Base-by-base conservation (phyloP, 2,113 vertebrate genomes). In the Gobio gobio region DNA sequence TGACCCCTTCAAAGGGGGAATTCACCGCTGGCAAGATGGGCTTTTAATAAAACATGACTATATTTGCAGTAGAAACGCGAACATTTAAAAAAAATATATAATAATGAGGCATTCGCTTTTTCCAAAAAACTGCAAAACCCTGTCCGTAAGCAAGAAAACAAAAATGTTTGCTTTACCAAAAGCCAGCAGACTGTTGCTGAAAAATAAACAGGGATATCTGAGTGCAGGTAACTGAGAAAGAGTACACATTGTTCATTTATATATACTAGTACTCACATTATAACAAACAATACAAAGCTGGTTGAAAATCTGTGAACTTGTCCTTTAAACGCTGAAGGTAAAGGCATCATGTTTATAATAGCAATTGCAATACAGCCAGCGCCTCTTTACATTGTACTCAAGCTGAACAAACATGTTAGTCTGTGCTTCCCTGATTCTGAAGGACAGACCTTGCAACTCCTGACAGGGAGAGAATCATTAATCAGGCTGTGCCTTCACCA, bases 401-500 rank as follows among this genome's bases (percentile, higher is more conserved):
- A 77, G 63, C 80, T 14, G 63, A 72, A 47, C 43, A 81, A 81
- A 68, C 26, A 81, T 51, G 43, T 68, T 45, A 51, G 18, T 2
- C 5, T 80, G 40, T 29, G 58, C 43, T 80, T 66, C 16, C 20
- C 22, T 72, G 51, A 83, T 54, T 91, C 79, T 85, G 85, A 88
- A 83, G 81, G 87, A 79, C 86, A 66, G 77, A 84, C 78, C 75
- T 85, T 61, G 49, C 24, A 51, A 75, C 84, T 85, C 77, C 63
- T 73, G 22, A 87, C 61, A 77, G 43, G 74, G 59, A 77, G 54
- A 85, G 83, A 73, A 61, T 66, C 74, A 84, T 86, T 85, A 88
- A 89, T 88, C 76, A 85, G 78, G 82, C 85, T 85, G 72, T 36
- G 24, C 82, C 83, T 78, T 77, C 43, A 45, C 74, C 51, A 33